Evolutionary conservation across 2,888 invertebrate species (phyloP), one percentile per base, ranked within the genome.

Genomic region (Ornithoptera priamus): DNA sequence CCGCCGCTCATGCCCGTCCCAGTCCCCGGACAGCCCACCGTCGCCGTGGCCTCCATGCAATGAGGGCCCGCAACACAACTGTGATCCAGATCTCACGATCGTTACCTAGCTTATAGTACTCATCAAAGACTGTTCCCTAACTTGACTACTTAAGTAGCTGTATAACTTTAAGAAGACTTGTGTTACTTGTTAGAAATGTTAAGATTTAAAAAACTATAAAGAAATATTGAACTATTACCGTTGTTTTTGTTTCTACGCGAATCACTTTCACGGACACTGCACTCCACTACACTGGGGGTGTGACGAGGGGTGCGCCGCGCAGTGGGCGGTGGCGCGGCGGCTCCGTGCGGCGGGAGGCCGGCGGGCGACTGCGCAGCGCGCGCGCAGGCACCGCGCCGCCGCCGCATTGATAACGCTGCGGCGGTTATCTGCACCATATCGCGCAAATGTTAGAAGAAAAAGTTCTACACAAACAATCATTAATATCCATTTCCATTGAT

Each of bases 31-130:
- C 74, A 60, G 42, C 70, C 76, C 78, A 80, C 78, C 73, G 75
- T 76, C 76, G 70, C 68, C 73, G 64, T 74, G 77, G 30, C 30
- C 30, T 30, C 68, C 83, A 83, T n/a, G 57, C 20, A 10, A 69
- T 86, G 71, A 83, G 75, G 81, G 76, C 75, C 75, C 76, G 72
- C 73, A 76, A 78, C 75, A 74, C 72, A 78, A 86, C 92, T 90
- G 91, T 90, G 89, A 90, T 90, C 78, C 81, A 85, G 91, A 92
- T 92, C 92, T 92, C 92, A 87, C 78, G 89, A 89, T 90, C 90
- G 85, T 88, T 88, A 87, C 82, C 85, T 91, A 90, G 84, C 80
- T 87, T 50, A 71, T 89, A 89, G 82, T 86, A 89, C 87, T 89
- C 90, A 87, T 86, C 82, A 84, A 90, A 92, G 92, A 92, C 92